These are phyloP conservation scores for Heterochromis multidens DNA, from an alignment of 2,113 vertebrate species.

Conservation along the genomic window DNA sequence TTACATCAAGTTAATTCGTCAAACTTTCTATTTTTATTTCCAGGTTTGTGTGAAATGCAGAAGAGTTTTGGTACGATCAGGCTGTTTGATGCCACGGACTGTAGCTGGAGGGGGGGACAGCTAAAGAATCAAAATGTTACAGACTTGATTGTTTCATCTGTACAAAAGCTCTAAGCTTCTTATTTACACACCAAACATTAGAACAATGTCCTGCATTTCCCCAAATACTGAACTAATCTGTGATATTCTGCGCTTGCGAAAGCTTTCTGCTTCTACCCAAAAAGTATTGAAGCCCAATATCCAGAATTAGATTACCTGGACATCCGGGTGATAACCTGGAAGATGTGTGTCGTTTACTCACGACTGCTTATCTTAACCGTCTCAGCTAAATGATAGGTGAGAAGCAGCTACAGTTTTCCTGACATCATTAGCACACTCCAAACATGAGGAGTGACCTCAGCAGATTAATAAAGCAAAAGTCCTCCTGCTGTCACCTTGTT, in stretches of 20 bases:
- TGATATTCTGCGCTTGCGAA: background rate
- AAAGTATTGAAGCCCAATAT: background rate
- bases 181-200: background rate
- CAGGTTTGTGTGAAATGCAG: background rate
- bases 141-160: fast-evolving
- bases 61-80: background rate
- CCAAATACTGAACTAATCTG: fast-evolving
- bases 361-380: background rate
- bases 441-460: background rate
- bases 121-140: background rate
- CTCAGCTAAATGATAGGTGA: background rate
- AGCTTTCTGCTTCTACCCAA: background rate
- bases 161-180: background rate
- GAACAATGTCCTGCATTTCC: background rate
- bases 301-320: background rate
- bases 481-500: slow-evolving; percentile 19
- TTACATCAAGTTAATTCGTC: background rate
- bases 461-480: background rate
- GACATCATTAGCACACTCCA: background rate
- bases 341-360: background rate
- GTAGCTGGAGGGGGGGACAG: fast-evolving
- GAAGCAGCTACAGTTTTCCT: background rate
- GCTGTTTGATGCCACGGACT: background rate
- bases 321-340: background rate
- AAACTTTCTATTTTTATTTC: background rate